Evolutionary conservation across 53 echinoderm and acorn worm species (phyloP).

Genomic region (Mesocentrotus franciscanus): DNA sequence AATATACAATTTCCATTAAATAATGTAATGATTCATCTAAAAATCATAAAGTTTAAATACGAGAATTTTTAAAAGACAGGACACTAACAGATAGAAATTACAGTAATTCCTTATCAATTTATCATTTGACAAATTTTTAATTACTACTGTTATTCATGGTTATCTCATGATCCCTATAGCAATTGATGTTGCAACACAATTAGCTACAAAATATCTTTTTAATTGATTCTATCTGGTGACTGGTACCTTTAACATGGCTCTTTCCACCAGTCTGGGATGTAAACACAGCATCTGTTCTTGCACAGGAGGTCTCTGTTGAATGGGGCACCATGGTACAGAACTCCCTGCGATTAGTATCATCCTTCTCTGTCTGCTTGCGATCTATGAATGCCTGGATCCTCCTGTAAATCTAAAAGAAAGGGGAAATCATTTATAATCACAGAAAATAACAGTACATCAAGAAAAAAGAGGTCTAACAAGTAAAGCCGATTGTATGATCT

Average conservation of each 20-base stretch:
- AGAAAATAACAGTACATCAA: neutral
- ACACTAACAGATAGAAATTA: too few species aligned
- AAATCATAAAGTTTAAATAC: too few species aligned
- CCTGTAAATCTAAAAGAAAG: conserved; percentile 79
- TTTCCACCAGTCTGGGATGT: conserved; percentile 77
- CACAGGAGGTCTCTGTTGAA: conserved; percentile 70
- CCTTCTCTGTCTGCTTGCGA: conserved; percentile 75
- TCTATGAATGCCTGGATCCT: conserved; percentile 93
- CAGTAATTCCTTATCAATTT: too few species aligned
- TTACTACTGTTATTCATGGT: neutral
- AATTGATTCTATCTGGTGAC: neutral
- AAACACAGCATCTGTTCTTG: conserved; percentile 92
- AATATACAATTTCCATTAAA: too few species aligned
- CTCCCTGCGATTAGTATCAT: conserved; percentile 49
- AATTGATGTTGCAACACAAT: neutral
- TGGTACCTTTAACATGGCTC: conserved; percentile 95
- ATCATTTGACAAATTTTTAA: neutral
- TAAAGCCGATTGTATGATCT: neutral
- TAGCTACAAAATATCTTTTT: neutral
- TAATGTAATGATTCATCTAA: too few species aligned
- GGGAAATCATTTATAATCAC: neutral
- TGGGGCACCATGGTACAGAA: conserved; percentile 73
- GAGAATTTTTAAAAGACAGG: too few species aligned
- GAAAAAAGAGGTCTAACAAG: neutral
- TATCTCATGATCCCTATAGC: neutral